Evolutionary conservation across 23 tunicate species (phyloP), one percentile per base, ranked within the genome.

Genomic region (Ascidia mentula): DNA sequence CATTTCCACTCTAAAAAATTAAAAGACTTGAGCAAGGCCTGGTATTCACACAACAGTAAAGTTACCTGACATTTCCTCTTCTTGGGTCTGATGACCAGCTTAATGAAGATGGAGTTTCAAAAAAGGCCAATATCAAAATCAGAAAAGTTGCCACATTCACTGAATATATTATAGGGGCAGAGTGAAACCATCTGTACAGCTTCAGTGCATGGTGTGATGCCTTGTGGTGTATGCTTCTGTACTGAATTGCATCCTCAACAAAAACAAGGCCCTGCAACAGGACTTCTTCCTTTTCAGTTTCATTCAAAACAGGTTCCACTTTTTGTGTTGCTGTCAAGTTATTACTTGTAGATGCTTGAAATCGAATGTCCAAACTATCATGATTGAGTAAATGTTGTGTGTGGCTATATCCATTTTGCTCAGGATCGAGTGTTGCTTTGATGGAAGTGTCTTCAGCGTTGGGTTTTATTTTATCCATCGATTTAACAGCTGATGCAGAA

Each of bases 11-110:
- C 97, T 91, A 76, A 30, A 71, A 81, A 37, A 0, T 0, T 33
- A 31, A 71, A 70, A 70, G 32, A 60, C 2, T 1, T n/a, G 30
- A 53, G 24, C 65, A 53, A 53, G 12, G 4, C 22, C n/a, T n/a
- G 17, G 24, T 40, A 40, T 18, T 8, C 17, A 45, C 2, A 65
- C 34, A 80, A 36, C 31, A 30, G 6, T 32, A 35, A 20, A 18
- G 26, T 81, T 72, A 91, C 97, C 97, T 91, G 37, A 77, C 60
- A 18, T 60, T 37, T 18, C 81, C 76, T 81, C 89, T 75, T 71
- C 98, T 75, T 46, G 93, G 98, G 77, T 93, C 98, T 0, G 98
- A 88, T 2, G 98, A 88, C 92, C 90, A 88, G 38, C 59, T 46
- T 40, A 93, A n/a, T 36, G 90, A 85, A 35, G 98, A 93, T 0